Conservation (phyloP, 2,888 invertebrate species). For the Epinotia demarniana region DNA sequence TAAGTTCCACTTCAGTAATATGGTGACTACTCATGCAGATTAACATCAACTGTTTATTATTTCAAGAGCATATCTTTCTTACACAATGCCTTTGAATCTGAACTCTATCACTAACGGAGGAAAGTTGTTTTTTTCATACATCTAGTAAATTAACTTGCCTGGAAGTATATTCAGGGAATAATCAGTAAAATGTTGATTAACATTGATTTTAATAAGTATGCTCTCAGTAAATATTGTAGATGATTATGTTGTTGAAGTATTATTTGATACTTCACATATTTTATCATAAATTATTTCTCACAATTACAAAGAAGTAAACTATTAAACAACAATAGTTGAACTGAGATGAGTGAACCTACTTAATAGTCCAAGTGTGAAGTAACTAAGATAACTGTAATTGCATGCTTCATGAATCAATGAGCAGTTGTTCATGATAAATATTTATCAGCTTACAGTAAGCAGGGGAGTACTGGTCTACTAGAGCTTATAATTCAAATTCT, state of each 20-base stretch:
- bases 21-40: constrained; percentile 5
- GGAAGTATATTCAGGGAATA: not conserved
- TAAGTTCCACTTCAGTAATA: constrained; percentile 20
- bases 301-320: not conserved
- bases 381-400: constrained; percentile 60
- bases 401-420: constrained; percentile 66
- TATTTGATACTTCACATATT: not conserved
- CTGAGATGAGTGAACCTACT: constrained; percentile 32
- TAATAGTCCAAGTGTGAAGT: constrained; percentile 47
- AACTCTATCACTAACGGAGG: constrained; percentile 8
- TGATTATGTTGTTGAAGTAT: not conserved
- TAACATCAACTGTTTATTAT: not conserved
- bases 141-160: not conserved
- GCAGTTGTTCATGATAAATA: constrained; percentile 64
- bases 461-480: constrained; percentile 53
- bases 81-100: not conserved
- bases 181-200: not conserved
- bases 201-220: not conserved
- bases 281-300: not conserved
- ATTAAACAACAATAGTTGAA: not conserved
- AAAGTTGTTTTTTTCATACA: not conserved
- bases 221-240: not conserved
- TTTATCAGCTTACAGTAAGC: constrained; percentile 58
- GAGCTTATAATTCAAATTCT: constrained; percentile 34
- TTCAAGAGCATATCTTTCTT: constrained; percentile 10